Evolutionary conservation across 2,113 vertebrate genomes (phyloP).

Genomic region (Datnioides undecimradiatus): DNA sequence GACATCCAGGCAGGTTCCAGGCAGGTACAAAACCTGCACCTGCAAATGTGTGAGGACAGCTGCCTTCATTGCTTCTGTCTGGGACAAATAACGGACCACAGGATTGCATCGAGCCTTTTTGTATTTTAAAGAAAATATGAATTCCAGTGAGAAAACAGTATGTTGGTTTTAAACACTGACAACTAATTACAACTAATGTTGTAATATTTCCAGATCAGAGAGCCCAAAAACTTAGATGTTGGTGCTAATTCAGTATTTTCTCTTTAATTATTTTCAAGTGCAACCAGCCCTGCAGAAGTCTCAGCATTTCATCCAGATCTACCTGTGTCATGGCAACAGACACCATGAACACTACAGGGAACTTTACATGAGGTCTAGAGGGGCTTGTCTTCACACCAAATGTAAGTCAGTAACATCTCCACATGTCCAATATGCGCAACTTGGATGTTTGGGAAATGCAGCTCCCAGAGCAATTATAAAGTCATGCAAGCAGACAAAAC

Average conservation of each 20-base stretch:
- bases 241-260: background rate
- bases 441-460: conserved; percentile 24
- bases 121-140: background rate
- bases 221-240: no score
- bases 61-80: background rate
- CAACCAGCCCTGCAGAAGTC: background rate
- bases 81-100: background rate
- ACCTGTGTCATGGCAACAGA: background rate
- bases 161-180: no score
- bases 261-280: background rate
- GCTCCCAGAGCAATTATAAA: conserved; percentile 47
- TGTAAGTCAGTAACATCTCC: background rate
- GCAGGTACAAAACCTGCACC: no score
- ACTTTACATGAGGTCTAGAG: background rate
- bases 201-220: no score
- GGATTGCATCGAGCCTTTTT: background rate
- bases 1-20: background rate
- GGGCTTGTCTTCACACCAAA: conserved; percentile 8
- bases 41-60: background rate
- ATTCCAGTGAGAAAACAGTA: background rate
- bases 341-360: background rate
- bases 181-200: no score
- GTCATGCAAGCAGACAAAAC: conserved; percentile 46
- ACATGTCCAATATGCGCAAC: conserved; percentile 14
- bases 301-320: background rate